Conservation (phyloP, 1,140 invertebrate species). For the Dryas iulia region DNA sequence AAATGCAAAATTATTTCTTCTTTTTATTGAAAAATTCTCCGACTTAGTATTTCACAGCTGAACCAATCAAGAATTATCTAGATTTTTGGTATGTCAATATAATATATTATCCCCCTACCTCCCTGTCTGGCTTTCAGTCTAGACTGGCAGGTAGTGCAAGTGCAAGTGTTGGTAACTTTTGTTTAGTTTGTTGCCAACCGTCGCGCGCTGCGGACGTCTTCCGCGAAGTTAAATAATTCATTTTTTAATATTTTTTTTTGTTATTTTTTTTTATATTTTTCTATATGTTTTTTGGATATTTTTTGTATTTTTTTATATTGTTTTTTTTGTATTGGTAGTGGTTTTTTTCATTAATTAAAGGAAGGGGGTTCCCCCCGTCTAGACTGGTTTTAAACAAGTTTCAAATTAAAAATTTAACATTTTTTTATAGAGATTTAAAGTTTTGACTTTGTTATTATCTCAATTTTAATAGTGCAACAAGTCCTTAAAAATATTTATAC, state of each 20-base stretch:
- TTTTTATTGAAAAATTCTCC: too few relatives aligned
- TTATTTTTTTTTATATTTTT: background rate
- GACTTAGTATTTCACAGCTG: background rate
- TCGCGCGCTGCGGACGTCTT: conserved; percentile 36
- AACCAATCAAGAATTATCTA: background rate
- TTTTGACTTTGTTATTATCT: too few relatives aligned
- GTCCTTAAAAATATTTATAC: too few relatives aligned
- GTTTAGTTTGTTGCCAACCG: conserved; percentile 39
- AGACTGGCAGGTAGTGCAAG: conserved; percentile 18
- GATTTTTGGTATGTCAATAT: background rate
- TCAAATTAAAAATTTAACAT: too few relatives aligned
- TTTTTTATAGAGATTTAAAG: too few relatives aligned
- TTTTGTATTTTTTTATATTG: too few relatives aligned
- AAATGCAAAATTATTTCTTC: too few relatives aligned
- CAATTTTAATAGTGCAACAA: too few relatives aligned
- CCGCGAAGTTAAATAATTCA: background rate
- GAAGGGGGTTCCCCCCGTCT: too few relatives aligned
- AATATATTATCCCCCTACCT: conserved; percentile 6
- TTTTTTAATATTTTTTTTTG: background rate
- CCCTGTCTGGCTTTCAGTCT: conserved; percentile 48
- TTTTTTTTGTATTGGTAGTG: too few relatives aligned
- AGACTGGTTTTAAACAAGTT: too few relatives aligned
- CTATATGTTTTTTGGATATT: background rate
- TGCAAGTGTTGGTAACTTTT: conserved; percentile 47
- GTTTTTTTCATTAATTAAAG: too few relatives aligned